phyloP scores from a whole-genome alignment of 1,140 invertebrate genomes.

The Telenomus remus region DNA sequence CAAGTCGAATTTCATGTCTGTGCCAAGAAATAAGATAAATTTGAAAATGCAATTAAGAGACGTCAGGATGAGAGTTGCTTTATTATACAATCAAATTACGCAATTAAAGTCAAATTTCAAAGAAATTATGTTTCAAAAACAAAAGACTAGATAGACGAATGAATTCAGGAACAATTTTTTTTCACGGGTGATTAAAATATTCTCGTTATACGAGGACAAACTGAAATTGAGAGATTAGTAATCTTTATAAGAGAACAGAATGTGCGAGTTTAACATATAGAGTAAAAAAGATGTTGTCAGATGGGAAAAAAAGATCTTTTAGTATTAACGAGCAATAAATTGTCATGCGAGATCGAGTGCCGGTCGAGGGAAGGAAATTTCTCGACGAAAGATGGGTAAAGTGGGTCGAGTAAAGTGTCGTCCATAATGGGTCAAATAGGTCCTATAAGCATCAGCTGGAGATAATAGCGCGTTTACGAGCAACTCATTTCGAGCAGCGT shows the following conservation, averaged over 20 bases:
- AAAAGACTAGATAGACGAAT: too few relatives aligned
- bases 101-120: too few relatives aligned
- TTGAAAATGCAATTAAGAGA: not conserved
- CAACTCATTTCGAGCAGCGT: conserved; percentile 48
- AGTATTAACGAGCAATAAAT: conserved; percentile 60
- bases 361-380: conserved; percentile 38
- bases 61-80: too few relatives aligned
- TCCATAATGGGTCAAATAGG: conserved; percentile 55
- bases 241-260: not conserved
- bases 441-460: conserved; percentile 59
- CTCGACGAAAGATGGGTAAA: conserved; percentile 29
- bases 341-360: conserved; percentile 5
- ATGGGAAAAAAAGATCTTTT: conserved; percentile 53
- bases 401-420: conserved; percentile 56
- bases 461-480: conserved; percentile 61
- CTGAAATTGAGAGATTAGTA: too few relatives aligned
- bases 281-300: conserved; percentile 49
- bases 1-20: conserved; percentile 16
- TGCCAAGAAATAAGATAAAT: not conserved
- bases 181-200: too few relatives aligned
- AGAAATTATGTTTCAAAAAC: too few relatives aligned
- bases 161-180: too few relatives aligned
- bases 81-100: too few relatives aligned
- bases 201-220: too few relatives aligned
- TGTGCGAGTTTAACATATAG: conserved; percentile 29